Conservation (phyloP, 1,140 invertebrate genomes). For the Drosophila triauraria region DNA sequence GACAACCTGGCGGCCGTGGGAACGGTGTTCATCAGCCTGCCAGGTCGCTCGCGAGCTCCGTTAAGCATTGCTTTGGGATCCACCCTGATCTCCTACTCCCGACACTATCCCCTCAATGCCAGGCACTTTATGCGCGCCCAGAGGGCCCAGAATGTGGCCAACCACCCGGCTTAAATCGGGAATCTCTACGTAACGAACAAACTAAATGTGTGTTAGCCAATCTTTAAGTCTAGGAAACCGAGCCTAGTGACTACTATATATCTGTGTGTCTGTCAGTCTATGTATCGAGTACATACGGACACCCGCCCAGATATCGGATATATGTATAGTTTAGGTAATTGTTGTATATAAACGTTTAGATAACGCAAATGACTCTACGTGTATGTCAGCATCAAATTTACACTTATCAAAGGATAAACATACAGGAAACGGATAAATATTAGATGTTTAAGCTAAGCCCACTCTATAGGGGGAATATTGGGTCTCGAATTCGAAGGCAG, state of each 20-base stretch:
- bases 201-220: conserved; percentile 19
- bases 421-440: conserved; percentile 48
- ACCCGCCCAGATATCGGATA: conserved; percentile 29
- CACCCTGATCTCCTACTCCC: conserved; percentile 73
- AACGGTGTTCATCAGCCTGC: conserved; percentile 91
- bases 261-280: conserved; percentile 35
- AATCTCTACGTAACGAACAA: conserved; percentile 22
- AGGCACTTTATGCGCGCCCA: conserved; percentile 71
- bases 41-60: conserved; percentile 77
- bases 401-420: conserved; percentile 44
- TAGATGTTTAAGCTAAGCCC: conserved; percentile 20
- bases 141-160: conserved; percentile 37
- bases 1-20: conserved; percentile 95
- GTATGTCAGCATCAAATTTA: conserved; percentile 7
- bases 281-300: conserved; percentile 24
- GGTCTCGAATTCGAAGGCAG: conserved; percentile 33
- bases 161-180: conserved; percentile 48
- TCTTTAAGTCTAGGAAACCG: neutral
- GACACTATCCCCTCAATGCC: conserved; percentile 78
- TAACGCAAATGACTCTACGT: conserved; percentile 34
- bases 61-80: conserved; percentile 81
- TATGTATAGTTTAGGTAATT: conserved; percentile 69
- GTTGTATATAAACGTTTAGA: conserved; percentile 72
- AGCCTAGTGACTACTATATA: conserved; percentile 43
- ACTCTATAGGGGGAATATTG: conserved; percentile 20